Evolutionary conservation across 1,140 invertebrate genomes (phyloP).

Genomic region (fruit fly (Drosophila melanogaster)): DNA sequence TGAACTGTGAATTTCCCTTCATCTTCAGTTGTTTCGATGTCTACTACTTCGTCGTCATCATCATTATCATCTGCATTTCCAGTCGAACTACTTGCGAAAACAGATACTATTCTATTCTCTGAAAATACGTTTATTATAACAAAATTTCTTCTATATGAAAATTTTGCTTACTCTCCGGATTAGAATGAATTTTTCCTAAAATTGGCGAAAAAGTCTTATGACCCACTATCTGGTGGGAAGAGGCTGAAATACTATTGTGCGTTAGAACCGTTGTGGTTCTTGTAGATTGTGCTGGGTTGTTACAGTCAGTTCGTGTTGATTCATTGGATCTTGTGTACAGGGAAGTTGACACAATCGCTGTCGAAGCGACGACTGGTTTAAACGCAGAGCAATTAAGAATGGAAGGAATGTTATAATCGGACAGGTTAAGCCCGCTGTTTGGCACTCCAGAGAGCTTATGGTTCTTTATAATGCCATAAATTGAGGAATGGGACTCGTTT

Average conservation of each 20-base stretch:
- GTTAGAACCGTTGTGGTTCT: constrained; percentile 84
- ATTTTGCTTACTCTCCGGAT: constrained; percentile 20
- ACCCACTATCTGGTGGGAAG: constrained; percentile 18
- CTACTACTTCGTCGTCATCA: constrained; percentile 87
- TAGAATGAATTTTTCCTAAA: constrained; percentile 20
- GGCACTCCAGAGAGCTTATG: constrained; percentile 16
- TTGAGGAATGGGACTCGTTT: constrained; percentile 33
- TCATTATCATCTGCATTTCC: constrained; percentile 56
- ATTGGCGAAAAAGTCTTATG: constrained; percentile 31
- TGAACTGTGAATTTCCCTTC: constrained; percentile 49
- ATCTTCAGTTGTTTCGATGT: constrained; percentile 88
- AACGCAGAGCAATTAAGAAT: constrained; percentile 86
- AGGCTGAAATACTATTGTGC: constrained; percentile 46
- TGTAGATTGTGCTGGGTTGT: constrained; percentile 78
- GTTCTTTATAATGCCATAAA: constrained; percentile 17
- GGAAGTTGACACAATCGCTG: constrained; percentile 62
- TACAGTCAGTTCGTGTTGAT: constrained; percentile 47
- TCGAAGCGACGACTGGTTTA: constrained; percentile 86
- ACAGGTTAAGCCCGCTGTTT: constrained; percentile 15
- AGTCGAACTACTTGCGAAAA: background rate
- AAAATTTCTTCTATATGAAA: background rate
- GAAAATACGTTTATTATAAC: background rate
- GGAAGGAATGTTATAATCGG: constrained; percentile 61
- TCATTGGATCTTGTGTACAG: constrained; percentile 62
- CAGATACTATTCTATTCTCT: constrained; percentile 12